A percentile compares a stretch with the other conserved stretches of the same genome.
phyloP scores from a whole-genome alignment of 2,797 vertebrate species.

The Mionectes olivaceus region DNA sequence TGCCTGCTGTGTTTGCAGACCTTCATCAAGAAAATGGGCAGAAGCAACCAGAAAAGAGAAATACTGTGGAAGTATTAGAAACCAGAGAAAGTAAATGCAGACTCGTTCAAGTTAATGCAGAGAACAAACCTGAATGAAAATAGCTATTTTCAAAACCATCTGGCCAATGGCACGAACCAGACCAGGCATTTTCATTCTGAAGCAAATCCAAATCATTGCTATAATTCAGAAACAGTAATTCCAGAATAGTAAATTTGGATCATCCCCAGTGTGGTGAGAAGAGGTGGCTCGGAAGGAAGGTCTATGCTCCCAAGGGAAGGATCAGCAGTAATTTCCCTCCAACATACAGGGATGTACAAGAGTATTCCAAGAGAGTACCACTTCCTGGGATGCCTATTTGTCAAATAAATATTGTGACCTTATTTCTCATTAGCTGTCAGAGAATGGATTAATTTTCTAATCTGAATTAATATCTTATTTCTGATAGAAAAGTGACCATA shows the following conservation, averaged over 20 bases:
- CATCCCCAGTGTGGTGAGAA: neutral
- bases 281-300: neutral
- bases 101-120: neutral
- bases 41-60: neutral
- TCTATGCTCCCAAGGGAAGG: neutral
- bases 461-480: neutral
- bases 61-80: neutral
- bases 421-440: neutral
- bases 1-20: neutral
- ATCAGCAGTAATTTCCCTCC: neutral
- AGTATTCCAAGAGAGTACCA: neutral
- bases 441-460: neutral
- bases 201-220: neutral
- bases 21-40: neutral
- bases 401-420: neutral
- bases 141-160: neutral
- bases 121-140: neutral
- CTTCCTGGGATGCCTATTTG: neutral
- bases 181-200: neutral
- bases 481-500: neutral
- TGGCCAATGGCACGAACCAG: neutral
- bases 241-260: neutral
- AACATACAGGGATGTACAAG: accelerated
- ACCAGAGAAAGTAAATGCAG: neutral
- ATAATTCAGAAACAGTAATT: neutral